A percentile compares a stretch with the other conserved stretches of the same genome.
Evolutionary conservation across 2,797 vertebrate genomes (phyloP).

Genomic region (Leptoclinus maculatus): DNA sequence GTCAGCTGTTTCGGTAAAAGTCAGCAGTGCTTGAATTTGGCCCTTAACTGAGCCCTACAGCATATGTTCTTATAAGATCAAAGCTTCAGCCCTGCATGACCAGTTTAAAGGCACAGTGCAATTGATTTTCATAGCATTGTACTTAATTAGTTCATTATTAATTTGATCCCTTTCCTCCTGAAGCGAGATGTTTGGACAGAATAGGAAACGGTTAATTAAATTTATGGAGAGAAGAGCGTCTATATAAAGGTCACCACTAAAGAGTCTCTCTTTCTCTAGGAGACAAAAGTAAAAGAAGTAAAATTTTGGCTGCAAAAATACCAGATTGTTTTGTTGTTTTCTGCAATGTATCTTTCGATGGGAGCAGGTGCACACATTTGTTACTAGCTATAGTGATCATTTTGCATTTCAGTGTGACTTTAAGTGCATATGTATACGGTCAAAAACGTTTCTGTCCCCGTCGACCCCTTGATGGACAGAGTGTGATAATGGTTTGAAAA

Average conservation of each 20-base stretch:
- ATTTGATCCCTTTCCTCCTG: constrained; percentile 13
- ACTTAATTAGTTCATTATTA: not conserved
- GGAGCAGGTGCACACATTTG: not conserved
- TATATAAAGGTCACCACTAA: not conserved
- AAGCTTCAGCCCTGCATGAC: not conserved
- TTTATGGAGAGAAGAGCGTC: not conserved
- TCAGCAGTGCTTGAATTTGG: not conserved
- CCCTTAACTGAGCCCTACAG: not conserved
- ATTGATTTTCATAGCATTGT: not conserved
- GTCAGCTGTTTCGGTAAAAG: not conserved
- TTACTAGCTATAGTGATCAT: not conserved
- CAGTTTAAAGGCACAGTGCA: not conserved
- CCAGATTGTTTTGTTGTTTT: not conserved
- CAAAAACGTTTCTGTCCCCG: not conserved
- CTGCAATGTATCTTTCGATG: not conserved
- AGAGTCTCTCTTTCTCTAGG: not conserved
- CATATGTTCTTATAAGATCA: not conserved
- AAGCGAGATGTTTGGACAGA: not conserved
- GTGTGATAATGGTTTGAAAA: not conserved
- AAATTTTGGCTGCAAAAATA: not conserved
- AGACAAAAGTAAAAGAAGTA: not conserved
- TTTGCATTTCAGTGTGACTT: not conserved
- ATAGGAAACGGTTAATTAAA: not conserved
- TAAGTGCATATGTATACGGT: not conserved
- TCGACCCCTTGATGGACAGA: not conserved